phyloP scores from a whole-genome alignment of 2,797 vertebrate species.

The Xenentodon cancila region DNA sequence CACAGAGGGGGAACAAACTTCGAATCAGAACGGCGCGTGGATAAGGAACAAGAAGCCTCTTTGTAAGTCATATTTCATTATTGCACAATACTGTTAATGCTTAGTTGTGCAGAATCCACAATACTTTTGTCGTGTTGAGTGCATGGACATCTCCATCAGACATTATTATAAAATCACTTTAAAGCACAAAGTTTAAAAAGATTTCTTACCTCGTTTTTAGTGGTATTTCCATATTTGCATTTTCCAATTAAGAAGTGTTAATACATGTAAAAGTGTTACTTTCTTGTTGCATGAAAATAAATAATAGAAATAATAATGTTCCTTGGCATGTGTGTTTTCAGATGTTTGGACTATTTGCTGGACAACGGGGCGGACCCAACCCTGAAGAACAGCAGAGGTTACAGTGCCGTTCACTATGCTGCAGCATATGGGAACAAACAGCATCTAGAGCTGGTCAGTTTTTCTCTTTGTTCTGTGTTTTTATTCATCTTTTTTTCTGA shows the following conservation, averaged over 20 bases:
- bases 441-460: conserved; percentile 93
- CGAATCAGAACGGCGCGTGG: conserved; percentile 79
- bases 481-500: background rate
- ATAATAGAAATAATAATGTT: background rate
- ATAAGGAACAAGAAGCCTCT: conserved; percentile 91
- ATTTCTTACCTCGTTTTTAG: no score
- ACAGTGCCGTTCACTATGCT: conserved; percentile 97
- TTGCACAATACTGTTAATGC: background rate
- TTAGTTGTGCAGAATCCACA: conserved; percentile 1
- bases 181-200: no score
- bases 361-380: conserved; percentile 94
- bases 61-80: conserved; percentile 82
- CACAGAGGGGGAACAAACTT: conserved; percentile 82
- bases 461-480: background rate
- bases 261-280: no score
- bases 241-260: no score
- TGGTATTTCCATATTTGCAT: no score
- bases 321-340: conserved; percentile 53
- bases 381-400: conserved; percentile 92
- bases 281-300: background rate
- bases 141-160: no score
- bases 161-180: no score
- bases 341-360: conserved; percentile 94
- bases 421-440: conserved; percentile 95
- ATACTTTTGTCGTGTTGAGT: background rate